A percentile compares a stretch with the other conserved stretches of the same genome.
Conservation (phyloP, 2,888 invertebrate genomes). For the Ptychoptera contaminata region DNA sequence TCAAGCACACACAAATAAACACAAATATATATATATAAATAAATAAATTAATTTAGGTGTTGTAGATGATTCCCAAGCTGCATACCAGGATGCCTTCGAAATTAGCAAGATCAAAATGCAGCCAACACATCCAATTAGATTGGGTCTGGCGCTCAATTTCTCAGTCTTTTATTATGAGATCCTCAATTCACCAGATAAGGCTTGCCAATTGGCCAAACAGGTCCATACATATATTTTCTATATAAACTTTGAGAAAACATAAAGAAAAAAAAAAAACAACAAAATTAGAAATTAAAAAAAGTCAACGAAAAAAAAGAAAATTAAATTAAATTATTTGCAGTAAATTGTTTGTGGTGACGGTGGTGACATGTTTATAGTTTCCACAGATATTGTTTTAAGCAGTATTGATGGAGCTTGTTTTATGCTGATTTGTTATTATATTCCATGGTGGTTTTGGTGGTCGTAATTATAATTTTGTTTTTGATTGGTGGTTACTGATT, state of each 20-base stretch:
- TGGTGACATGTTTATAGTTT: too few relatives aligned
- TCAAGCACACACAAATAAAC: constrained; percentile 3
- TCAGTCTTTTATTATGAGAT: constrained; percentile 99
- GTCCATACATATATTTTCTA: constrained; percentile 37
- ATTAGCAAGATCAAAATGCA: constrained; percentile 95
- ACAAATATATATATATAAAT: constrained; percentile 6
- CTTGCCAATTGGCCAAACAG: constrained; percentile 89
- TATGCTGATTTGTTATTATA: too few relatives aligned
- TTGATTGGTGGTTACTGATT: too few relatives aligned
- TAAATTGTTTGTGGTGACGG: too few relatives aligned
- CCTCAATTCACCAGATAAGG: constrained; percentile 86
- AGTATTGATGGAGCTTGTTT: too few relatives aligned
- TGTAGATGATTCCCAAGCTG: constrained; percentile 90
- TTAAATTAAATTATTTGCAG: too few relatives aligned
- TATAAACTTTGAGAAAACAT: too few relatives aligned
- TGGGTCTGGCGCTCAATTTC: constrained; percentile 96
- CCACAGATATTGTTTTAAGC: too few relatives aligned
- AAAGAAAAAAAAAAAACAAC: background rate
- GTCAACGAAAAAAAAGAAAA: too few relatives aligned
- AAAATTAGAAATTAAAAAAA: constrained; percentile 4
- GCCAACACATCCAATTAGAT: constrained; percentile 95
- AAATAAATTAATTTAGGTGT: constrained; percentile 49
- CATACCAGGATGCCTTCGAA: constrained; percentile 93
- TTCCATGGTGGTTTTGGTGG: too few relatives aligned
- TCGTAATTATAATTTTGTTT: too few relatives aligned